Percentiles rank a stretch among this genome's conserved stretches.
These are phyloP conservation scores for Onthophagus sagittarius DNA, from an alignment of 2,888 invertebrate genomes.

Conservation along the genomic window DNA sequence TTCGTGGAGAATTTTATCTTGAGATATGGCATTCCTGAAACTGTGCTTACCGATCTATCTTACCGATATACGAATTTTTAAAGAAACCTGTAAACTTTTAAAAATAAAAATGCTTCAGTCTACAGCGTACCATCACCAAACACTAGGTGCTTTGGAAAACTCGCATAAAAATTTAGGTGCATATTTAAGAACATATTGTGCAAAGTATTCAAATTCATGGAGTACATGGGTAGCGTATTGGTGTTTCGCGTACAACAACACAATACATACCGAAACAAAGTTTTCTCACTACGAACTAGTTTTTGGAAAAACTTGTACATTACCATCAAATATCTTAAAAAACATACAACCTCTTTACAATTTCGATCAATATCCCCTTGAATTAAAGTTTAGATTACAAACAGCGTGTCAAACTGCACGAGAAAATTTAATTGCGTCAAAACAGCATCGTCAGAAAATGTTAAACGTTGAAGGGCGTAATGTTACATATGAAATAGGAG, in stretches of 20 bases:
- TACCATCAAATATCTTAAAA: constrained; percentile 9
- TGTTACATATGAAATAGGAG: background rate
- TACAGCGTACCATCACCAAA: constrained; percentile 24
- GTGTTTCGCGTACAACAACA: constrained; percentile 19
- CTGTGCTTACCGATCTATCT: constrained; percentile 20
- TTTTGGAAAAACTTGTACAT: constrained; percentile 8
- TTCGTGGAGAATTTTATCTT: constrained; percentile 28
- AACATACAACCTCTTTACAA: constrained; percentile 14
- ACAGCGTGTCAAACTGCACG: constrained; percentile 14
- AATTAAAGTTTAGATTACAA: constrained; percentile 17
- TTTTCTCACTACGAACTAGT: constrained; percentile 17
- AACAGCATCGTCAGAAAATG: background rate
- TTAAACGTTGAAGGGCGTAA: background rate
- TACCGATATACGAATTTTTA: too few species aligned
- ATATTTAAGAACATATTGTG: constrained; percentile 18
- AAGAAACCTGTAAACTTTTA: constrained; percentile 20
- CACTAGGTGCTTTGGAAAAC: constrained; percentile 21
- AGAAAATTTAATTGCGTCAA: constrained; percentile 12
- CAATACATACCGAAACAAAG: constrained; percentile 16
- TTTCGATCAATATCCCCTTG: constrained; percentile 14
- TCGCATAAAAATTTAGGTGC: constrained; percentile 21
- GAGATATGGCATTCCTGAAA: constrained; percentile 18
- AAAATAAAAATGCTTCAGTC: constrained; percentile 22
- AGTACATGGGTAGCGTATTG: constrained; percentile 18
- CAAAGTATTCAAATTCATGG: constrained; percentile 16